Percentiles rank a stretch among this genome's conserved stretches.
These are phyloP conservation scores for Vanessa tameamea DNA, from an alignment of 1,140 invertebrate genomes.

Conservation along the genomic window DNA sequence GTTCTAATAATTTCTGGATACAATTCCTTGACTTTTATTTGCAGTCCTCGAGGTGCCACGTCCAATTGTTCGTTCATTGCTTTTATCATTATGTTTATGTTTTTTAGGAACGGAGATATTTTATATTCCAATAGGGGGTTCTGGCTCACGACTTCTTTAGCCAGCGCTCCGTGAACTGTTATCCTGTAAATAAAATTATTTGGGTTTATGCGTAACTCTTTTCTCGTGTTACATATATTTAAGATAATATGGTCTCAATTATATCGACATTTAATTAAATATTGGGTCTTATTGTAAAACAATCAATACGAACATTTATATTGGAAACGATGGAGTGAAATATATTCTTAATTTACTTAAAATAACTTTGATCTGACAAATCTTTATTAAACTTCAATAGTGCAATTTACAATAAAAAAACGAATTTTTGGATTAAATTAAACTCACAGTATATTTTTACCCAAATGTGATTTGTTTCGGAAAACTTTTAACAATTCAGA, in stretches of 20 bases:
- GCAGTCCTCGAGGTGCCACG: constrained; percentile 44
- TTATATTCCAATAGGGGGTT: constrained; percentile 71
- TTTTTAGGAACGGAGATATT: constrained; percentile 61
- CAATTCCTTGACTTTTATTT: constrained; percentile 45
- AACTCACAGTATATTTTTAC: constrained; percentile 74
- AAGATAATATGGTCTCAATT: too few relatives aligned
- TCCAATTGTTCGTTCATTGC: constrained; percentile 62
- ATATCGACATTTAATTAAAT: too few relatives aligned
- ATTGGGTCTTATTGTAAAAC: too few relatives aligned
- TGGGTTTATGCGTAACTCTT: too few relatives aligned
- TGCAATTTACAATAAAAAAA: neutral
- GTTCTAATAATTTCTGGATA: constrained; percentile 60
- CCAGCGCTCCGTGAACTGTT: constrained; percentile 72
- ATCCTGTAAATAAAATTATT: constrained; percentile 56
- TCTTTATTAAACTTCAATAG: neutral
- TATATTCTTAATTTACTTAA: too few relatives aligned
- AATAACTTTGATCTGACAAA: too few relatives aligned
- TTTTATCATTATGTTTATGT: constrained; percentile 51
- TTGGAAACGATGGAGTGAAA: too few relatives aligned
- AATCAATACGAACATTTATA: too few relatives aligned
- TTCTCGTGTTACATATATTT: too few relatives aligned
- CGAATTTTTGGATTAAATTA: neutral
- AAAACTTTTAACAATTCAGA: constrained; percentile 59
- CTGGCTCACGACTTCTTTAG: constrained; percentile 73
- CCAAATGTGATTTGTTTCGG: constrained; percentile 51